Conservation (phyloP, 2,113 vertebrate genomes). For the Zapornia atra region DNA sequence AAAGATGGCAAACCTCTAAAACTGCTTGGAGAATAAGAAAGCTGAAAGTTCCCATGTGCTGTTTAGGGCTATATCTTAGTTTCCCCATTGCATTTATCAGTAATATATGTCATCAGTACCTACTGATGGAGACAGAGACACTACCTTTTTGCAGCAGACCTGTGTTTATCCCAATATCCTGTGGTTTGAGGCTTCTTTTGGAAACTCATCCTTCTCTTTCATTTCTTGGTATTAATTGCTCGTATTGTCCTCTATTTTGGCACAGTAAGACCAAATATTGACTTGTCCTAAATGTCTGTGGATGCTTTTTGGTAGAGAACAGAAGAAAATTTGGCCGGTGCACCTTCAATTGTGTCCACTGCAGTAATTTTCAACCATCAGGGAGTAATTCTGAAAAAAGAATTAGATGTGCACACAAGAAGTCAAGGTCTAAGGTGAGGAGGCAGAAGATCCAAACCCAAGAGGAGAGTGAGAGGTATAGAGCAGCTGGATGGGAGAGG, state of each 20-base stretch:
- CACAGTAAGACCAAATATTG: not conserved
- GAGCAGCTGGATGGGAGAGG: not conserved
- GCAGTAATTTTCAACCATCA: fast-evolving
- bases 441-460: not conserved
- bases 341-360: not conserved
- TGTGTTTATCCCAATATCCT: not conserved
- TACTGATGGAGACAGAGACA: not conserved
- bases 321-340: not conserved
- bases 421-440: not conserved
- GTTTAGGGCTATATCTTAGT: not conserved
- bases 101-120: not conserved
- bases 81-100: not conserved
- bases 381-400: not conserved
- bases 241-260: not conserved
- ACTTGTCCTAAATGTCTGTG: not conserved
- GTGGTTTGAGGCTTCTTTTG: not conserved
- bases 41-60: not conserved
- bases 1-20: not conserved
- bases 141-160: not conserved
- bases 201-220: not conserved
- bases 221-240: not conserved
- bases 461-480: not conserved
- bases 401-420: not conserved
- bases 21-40: not conserved
- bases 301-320: not conserved